Conservation (phyloP, 2,113 vertebrate genomes). For the Mormoops blainvillei region DNA sequence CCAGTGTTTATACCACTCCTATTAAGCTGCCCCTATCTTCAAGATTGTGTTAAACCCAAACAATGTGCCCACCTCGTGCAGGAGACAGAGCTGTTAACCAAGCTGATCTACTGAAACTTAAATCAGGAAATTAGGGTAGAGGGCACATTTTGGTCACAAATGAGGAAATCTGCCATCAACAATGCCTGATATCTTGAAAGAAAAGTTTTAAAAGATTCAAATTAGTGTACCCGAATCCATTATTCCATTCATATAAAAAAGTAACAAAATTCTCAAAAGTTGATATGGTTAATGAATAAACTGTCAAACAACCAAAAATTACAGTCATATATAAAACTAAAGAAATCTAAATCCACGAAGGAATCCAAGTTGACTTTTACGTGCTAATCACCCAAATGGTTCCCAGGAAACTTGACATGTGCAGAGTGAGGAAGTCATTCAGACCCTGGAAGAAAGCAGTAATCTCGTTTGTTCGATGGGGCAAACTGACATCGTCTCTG, state of each 20-base stretch:
- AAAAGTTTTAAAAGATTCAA: conserved; percentile 79
- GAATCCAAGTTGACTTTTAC: conserved; percentile 83
- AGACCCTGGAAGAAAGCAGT: conserved; percentile 85
- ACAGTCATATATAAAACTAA: conserved; percentile 89
- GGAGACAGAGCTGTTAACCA: conserved; percentile 91
- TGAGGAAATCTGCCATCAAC: conserved; percentile 91
- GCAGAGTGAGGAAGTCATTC: conserved; percentile 86
- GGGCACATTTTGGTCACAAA: conserved; percentile 92
- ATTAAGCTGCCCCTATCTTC: conserved; percentile 90
- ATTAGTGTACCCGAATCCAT: conserved; percentile 88
- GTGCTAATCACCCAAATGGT: conserved; percentile 89
- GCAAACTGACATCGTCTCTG: conserved; percentile 83
- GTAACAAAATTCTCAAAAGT: conserved; percentile 90
- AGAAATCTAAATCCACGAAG: conserved; percentile 83
- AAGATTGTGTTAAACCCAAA: conserved; percentile 89
- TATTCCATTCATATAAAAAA: conserved; percentile 91
- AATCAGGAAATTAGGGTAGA: conserved; percentile 87
- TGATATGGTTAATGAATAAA: conserved; percentile 93
- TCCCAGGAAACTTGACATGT: conserved; percentile 86
- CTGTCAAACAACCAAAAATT: conserved; percentile 90
- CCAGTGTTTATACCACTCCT: conserved; percentile 88
- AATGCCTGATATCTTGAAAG: conserved; percentile 90
- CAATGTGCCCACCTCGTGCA: conserved; percentile 69
- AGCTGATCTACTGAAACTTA: conserved; percentile 89
- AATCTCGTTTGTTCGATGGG: conserved; percentile 89